Conservation (phyloP, 2,888 invertebrate genomes). For the Sialis fuliginosa region DNA sequence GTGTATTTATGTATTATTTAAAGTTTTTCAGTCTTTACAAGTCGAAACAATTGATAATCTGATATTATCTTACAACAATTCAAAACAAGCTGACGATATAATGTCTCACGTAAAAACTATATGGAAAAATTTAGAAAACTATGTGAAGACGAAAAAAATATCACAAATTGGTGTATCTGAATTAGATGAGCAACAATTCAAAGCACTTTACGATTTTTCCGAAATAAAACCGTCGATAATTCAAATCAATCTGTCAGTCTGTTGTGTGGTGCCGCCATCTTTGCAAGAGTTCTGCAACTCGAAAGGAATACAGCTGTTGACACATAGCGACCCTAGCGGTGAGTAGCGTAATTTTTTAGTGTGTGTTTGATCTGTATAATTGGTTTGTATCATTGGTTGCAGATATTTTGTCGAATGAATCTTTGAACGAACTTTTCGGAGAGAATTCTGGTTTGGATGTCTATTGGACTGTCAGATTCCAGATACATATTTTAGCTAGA, state of each 20-base stretch:
- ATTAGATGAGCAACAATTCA: constrained; percentile 65
- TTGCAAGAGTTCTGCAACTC: constrained; percentile 79
- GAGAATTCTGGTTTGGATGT: constrained; percentile 24
- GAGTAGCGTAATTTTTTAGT: constrained; percentile 14
- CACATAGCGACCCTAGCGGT: constrained; percentile 90
- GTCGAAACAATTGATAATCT: constrained; percentile 65
- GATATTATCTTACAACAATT: constrained; percentile 57
- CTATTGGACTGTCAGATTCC: constrained; percentile 72
- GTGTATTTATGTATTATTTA: constrained; percentile 16
- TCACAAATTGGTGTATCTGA: constrained; percentile 74
- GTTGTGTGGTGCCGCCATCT: constrained; percentile 86
- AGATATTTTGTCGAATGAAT: constrained; percentile 37
- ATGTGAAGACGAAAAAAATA: constrained; percentile 42
- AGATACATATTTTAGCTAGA: constrained; percentile 77
- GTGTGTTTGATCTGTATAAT: constrained; percentile 5
- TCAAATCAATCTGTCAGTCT: constrained; percentile 82
- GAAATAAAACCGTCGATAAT: constrained; percentile 70
- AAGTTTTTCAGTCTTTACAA: constrained; percentile 53
- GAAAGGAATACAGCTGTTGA: constrained; percentile 81
- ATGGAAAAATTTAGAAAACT: constrained; percentile 62
- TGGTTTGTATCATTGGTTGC: constrained; percentile 13
- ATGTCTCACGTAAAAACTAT: constrained; percentile 51
- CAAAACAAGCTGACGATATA: constrained; percentile 16
- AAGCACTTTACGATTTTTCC: constrained; percentile 58
- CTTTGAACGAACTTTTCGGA: constrained; percentile 37